These are phyloP conservation scores for Drosophila antonietae DNA, from an alignment of 2,888 invertebrate genomes.

Conservation along the genomic window DNA sequence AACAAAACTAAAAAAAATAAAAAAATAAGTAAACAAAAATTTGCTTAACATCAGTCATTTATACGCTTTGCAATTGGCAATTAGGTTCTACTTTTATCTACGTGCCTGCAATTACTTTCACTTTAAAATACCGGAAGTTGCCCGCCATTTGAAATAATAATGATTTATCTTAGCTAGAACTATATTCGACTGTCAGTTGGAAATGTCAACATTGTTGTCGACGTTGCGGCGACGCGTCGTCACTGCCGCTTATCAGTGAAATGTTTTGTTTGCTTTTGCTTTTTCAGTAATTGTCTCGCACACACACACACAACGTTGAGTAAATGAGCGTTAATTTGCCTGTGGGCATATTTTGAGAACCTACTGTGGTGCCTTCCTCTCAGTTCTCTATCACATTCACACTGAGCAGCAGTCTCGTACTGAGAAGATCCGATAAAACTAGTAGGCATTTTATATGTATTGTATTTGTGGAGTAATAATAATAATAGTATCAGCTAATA, in stretches of 20 bases:
- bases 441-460: background rate
- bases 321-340: background rate
- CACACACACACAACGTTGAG: background rate
- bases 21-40: background rate
- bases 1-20: background rate
- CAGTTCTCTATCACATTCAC: conserved; percentile 19
- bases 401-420: background rate
- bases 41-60: no score
- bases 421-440: background rate
- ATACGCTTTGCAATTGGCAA: background rate
- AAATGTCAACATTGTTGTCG: conserved; percentile 12
- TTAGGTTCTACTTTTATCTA: conserved; percentile 3
- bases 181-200: conserved; percentile 15
- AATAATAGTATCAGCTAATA: background rate
- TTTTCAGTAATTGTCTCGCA: conserved; percentile 28
- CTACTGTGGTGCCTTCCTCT: background rate
- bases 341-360: background rate
- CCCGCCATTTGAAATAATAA: background rate
- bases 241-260: conserved; percentile 44
- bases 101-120: conserved; percentile 13
- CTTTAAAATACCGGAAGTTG: conserved; percentile 34
- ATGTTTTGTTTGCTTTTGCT: conserved; percentile 47
- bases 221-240: background rate
- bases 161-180: conserved; percentile 32
- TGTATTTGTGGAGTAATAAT: background rate